phyloP scores from a whole-genome alignment of 2,888 invertebrate genomes.

The Lucinisca nassula region DNA sequence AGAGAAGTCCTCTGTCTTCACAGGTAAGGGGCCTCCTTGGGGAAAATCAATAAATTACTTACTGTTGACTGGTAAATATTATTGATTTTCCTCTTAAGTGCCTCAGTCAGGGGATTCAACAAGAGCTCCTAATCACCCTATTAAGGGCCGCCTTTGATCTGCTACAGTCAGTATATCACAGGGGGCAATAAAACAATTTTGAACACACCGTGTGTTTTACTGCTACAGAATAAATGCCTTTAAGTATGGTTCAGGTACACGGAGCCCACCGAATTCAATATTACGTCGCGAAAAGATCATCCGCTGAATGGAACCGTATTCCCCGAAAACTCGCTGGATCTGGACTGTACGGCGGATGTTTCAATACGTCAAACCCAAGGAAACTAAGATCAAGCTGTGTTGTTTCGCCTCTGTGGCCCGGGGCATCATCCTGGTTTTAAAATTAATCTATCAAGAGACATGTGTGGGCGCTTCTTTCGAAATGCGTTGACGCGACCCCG shows the following conservation, averaged over 20 bases:
- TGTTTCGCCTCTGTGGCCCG: conserved; percentile 3
- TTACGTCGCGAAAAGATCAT: not conserved
- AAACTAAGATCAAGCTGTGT: conserved; percentile 17
- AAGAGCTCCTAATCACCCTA: too few relatives aligned
- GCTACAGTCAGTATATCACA: too few relatives aligned
- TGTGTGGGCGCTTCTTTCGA: not conserved
- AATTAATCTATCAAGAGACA: conserved; percentile 1
- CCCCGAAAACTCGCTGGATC: not conserved
- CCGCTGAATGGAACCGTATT: not conserved
- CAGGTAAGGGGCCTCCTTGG: too few relatives aligned
- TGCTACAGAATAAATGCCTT: too few relatives aligned
- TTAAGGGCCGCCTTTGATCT: too few relatives aligned
- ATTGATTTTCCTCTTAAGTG: too few relatives aligned
- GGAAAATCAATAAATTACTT: too few relatives aligned
- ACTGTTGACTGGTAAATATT: too few relatives aligned
- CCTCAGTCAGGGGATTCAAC: too few relatives aligned
- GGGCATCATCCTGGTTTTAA: conserved; percentile 19
- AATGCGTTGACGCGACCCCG: not conserved
- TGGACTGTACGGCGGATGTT: conserved; percentile 33
- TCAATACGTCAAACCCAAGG: conserved; percentile 8
- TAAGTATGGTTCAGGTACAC: not conserved
- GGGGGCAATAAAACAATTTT: too few relatives aligned
- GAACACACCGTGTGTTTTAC: too few relatives aligned
- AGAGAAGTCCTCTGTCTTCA: too few relatives aligned
- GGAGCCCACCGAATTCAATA: not conserved